Base-by-base conservation (phyloP, 2,797 vertebrate genomes). In the Discoglossus pictus region DNA sequence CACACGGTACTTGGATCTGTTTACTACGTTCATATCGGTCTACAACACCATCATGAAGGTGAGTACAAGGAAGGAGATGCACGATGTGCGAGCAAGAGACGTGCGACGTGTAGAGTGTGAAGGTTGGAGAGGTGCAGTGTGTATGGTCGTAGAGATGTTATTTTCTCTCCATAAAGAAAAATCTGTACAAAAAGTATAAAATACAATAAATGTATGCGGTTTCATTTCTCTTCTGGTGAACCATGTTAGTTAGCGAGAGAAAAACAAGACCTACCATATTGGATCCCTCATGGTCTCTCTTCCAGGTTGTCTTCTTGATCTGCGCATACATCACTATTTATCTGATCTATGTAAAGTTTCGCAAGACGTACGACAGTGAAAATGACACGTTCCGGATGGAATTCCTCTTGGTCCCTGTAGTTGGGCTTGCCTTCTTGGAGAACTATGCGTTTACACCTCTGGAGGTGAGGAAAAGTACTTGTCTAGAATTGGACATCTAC, bases 341-440 rank as follows among this genome's bases (percentile, higher is more conserved):
- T 65, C 86, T 99, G 85, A 96, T 97, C 85, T 98, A 97, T 2
- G 78, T 89, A 72, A 94, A 89, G 77, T 95, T 97, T 78, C 88
- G 80, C 65, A 94, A 88, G 64, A 83, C 90, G 0, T 94, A 90
- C 3, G 83, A 96, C 76, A 89, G 86, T 0, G 94, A 94, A 68
- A 95, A 94, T 0, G 97, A 99, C 78, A 90, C 95, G 0, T 99
- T 99, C 68, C 92, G 94, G 0, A 83, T 98, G 1, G 96, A 99
- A 82, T 98, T 98, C 74, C 90, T 99, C 68, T 74, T 99, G 82
- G 88, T 99, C 50, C 97, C 97, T 0, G 94, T 98, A 54, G 85
- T 88, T 1, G 94, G 94, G 2, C 85, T 99, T 17, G 94, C 97
- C 0, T 97, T 98, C 78, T 84, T 99, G 73, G 94, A 97, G 80